These are phyloP conservation scores for Physella acuta DNA, from an alignment of 1,140 invertebrate genomes.

Conservation along the genomic window DNA sequence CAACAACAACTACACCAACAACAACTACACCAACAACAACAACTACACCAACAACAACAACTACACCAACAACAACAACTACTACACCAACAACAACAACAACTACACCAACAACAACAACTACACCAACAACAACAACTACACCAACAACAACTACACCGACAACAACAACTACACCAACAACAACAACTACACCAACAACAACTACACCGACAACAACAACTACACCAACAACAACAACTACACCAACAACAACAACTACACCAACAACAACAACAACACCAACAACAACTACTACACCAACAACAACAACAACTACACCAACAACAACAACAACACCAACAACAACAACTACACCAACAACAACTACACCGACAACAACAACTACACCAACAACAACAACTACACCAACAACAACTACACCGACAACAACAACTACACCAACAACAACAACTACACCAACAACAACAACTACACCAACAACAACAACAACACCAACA, in stretches of 20 bases:
- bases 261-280: constrained; percentile 9
- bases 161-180: background rate
- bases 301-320: constrained; percentile 5
- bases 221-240: constrained; percentile 10
- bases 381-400: background rate
- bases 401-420: background rate
- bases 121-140: background rate
- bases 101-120: background rate
- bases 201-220: background rate
- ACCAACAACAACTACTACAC: constrained; percentile 2
- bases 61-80: background rate
- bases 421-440: background rate
- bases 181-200: background rate
- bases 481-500: background rate
- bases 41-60: background rate
- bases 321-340: constrained; percentile 7
- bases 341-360: background rate
- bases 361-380: background rate
- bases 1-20: background rate
- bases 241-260: constrained; percentile 17
- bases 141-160: background rate
- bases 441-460: constrained; percentile 1
- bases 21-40: background rate
- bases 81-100: background rate
- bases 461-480: background rate